These are phyloP conservation scores for Teleopsis dalmanni DNA, from an alignment of 1,140 invertebrate species.

Conservation along the genomic window DNA sequence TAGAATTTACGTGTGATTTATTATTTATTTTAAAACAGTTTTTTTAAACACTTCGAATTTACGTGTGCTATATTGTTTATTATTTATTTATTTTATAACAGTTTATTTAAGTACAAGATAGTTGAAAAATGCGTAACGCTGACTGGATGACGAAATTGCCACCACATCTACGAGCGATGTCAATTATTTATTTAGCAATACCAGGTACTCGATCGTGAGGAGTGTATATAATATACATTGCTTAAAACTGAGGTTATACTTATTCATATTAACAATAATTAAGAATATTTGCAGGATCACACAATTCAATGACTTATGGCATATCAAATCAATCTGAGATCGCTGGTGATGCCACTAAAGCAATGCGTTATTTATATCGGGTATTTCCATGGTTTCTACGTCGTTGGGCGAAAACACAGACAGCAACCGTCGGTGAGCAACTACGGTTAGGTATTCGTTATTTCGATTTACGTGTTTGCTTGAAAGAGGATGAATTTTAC, in stretches of 20 bases:
- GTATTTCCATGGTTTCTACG: constrained; percentile 57
- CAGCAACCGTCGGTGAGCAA: constrained; percentile 56
- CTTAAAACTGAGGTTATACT: constrained; percentile 20
- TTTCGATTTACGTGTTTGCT: constrained; percentile 63
- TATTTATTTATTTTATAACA: no score
- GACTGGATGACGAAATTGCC: constrained; percentile 17
- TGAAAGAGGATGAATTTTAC: constrained; percentile 52
- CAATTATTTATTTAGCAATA: constrained; percentile 65
- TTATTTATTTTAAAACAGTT: no score
- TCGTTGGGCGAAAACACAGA: constrained; percentile 63
- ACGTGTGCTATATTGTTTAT: no score
- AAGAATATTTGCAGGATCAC: constrained; percentile 55
- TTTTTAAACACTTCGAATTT: no score
- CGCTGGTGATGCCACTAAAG: constrained; percentile 60
- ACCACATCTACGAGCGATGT: constrained; percentile 47
- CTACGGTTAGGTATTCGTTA: constrained; percentile 65
- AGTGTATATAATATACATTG: no score
- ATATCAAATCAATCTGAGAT: constrained; percentile 49
- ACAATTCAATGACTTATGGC: constrained; percentile 73
- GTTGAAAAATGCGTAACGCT: neutral
- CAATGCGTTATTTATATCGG: constrained; percentile 54
- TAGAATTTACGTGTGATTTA: no score
- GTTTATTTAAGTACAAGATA: no score
- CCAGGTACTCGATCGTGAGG: constrained; percentile 51
- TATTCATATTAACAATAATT: neutral